Conservation (phyloP, 2,797 vertebrate species). For the Sebastes oblongus region DNA sequence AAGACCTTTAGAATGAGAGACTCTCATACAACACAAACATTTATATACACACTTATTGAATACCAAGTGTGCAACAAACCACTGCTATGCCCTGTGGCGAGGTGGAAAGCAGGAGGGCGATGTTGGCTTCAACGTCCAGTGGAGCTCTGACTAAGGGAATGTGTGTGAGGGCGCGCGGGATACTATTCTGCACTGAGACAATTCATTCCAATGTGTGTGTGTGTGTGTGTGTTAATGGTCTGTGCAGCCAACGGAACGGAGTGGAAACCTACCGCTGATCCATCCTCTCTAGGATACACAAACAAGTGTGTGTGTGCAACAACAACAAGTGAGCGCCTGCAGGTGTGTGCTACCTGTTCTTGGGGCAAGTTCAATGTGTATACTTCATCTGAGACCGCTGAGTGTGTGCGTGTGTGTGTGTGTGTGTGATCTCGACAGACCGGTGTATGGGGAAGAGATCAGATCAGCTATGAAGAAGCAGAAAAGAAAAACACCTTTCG, state of each 20-base stretch:
- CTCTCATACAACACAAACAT: not conserved
- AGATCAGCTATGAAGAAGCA: slow-evolving; percentile 6
- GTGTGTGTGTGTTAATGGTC: slow-evolving; percentile 35
- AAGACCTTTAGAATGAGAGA: not conserved
- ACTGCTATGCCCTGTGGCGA: slow-evolving; percentile 18
- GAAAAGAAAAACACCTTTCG: not conserved
- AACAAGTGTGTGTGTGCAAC: not conserved
- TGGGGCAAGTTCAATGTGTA: slow-evolving; percentile 16
- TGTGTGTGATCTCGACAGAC: slow-evolving; percentile 2
- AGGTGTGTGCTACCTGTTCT: slow-evolving; percentile 24
- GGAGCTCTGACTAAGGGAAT: slow-evolving; percentile 27
- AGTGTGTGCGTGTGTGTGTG: not conserved
- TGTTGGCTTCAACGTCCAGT: slow-evolving; percentile 40
- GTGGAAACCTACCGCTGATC: slow-evolving; percentile 49
- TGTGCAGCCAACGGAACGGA: slow-evolving; percentile 57
- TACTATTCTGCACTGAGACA: slow-evolving; percentile 12
- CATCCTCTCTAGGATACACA: slow-evolving; percentile 36
- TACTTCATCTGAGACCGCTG: slow-evolving; percentile 11
- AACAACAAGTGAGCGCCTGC: slow-evolving; percentile 19
- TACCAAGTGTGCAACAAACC: not conserved
- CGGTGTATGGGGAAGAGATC: slow-evolving; percentile 25
- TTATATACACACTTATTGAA: not conserved
- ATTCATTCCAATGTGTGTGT: slow-evolving; percentile 34
- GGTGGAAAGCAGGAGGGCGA: slow-evolving; percentile 22
- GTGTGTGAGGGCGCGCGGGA: not conserved